Percentiles rank a stretch among this genome's conserved stretches.
These are phyloP conservation scores for Hybognathus amarus DNA, from an alignment of 2,797 vertebrate species.

Conservation along the genomic window DNA sequence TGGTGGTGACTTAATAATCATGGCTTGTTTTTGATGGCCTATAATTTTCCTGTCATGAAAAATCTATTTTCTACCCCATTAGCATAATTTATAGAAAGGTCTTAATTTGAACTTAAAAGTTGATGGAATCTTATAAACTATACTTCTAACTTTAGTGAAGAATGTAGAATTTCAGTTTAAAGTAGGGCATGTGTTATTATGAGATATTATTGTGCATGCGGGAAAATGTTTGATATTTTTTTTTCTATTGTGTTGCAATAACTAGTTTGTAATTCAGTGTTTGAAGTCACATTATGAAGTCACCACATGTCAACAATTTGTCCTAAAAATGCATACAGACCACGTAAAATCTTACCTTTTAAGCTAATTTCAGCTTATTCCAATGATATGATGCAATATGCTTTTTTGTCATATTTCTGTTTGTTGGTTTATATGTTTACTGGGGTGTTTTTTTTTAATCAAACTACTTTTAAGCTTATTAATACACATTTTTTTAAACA, in stretches of 20 bases:
- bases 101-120: slow-evolving; percentile 19
- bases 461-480: not conserved
- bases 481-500: not conserved
- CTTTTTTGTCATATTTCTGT: slow-evolving; percentile 3
- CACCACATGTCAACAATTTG: slow-evolving; percentile 56
- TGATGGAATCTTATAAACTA: slow-evolving; percentile 10
- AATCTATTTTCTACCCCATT: not conserved
- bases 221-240: not conserved
- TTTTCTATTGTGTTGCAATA: not conserved
- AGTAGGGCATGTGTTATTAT: slow-evolving; percentile 30
- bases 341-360: not conserved
- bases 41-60: slow-evolving; percentile 24
- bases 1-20: slow-evolving; percentile 67
- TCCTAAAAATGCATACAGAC: not conserved
- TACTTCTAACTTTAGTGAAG: not conserved
- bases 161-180: slow-evolving; percentile 6
- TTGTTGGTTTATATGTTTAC: slow-evolving; percentile 7
- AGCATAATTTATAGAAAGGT: slow-evolving; percentile 9
- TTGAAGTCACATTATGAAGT: slow-evolving; percentile 62
- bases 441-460: not conserved
- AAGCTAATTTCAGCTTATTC: slow-evolving; percentile 5
- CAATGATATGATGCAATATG: slow-evolving; percentile 19
- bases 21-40: slow-evolving; percentile 31
- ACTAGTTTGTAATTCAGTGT: not conserved
- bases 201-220: slow-evolving; percentile 32